phyloP scores from a whole-genome alignment of 53 echinoderm and acorn worm species.

The Arbacia lixula region DNA sequence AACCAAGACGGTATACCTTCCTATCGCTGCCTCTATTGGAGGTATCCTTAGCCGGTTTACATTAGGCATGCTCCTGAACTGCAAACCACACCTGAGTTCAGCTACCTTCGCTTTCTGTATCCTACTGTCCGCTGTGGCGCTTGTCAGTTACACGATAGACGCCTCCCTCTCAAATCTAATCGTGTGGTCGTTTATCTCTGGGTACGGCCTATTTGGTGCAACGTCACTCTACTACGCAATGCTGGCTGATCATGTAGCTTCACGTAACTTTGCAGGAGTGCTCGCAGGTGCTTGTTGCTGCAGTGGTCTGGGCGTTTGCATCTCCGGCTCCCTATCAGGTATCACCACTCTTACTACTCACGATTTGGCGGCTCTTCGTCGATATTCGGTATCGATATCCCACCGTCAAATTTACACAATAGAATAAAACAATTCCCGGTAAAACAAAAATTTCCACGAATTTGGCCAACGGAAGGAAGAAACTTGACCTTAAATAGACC shows the following conservation, averaged over 20 bases:
- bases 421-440: too few relatives aligned
- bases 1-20: background rate
- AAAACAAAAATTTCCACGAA: too few relatives aligned
- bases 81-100: background rate
- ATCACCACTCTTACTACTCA: too few relatives aligned
- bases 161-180: background rate
- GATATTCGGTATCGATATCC: too few relatives aligned
- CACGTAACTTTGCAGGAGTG: background rate
- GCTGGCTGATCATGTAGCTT: background rate
- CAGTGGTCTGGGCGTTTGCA: background rate
- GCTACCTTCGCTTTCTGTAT: too few relatives aligned
- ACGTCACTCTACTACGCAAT: background rate
- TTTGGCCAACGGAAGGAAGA: too few relatives aligned
- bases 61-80: background rate
- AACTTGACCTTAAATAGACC: too few relatives aligned
- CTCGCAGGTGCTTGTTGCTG: background rate
- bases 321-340: constrained; percentile 7
- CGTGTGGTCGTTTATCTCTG: background rate
- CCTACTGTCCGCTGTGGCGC: background rate
- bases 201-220: background rate
- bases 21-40: background rate
- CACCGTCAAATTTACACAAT: too few relatives aligned
- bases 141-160: background rate
- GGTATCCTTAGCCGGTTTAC: background rate
- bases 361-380: too few relatives aligned